Conservation (phyloP, 2,888 invertebrate genomes). For the Scaptomyza caliginosa region DNA sequence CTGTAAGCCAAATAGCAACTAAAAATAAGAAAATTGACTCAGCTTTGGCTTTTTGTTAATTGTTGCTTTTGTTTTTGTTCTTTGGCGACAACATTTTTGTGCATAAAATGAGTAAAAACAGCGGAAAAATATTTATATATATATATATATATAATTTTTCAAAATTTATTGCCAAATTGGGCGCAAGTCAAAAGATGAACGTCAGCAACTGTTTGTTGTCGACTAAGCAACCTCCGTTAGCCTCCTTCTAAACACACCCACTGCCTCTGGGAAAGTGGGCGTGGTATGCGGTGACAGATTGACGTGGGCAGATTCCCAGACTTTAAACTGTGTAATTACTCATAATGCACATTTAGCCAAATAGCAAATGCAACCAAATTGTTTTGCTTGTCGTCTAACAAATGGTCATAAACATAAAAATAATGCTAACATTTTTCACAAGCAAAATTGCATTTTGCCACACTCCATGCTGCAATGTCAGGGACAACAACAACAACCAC, state of each 20-base stretch:
- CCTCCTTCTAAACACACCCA: background rate
- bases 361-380: background rate
- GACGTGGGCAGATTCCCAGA: conserved; percentile 43
- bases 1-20: conserved; percentile 47
- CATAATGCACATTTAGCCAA: conserved; percentile 37
- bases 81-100: conserved; percentile 57
- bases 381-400: conserved; percentile 15
- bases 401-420: conserved; percentile 48
- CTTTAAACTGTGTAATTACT: conserved; percentile 39
- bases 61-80: conserved; percentile 31
- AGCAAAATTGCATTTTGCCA: conserved; percentile 31
- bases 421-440: conserved; percentile 33
- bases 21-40: conserved; percentile 79
- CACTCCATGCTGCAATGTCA: conserved; percentile 64
- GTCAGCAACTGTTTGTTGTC: conserved; percentile 32
- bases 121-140: conserved; percentile 37
- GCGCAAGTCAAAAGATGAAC: conserved; percentile 59
- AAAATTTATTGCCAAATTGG: conserved; percentile 79
- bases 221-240: too few species aligned
- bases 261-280: conserved; percentile 30
- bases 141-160: conserved; percentile 57
- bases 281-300: conserved; percentile 39
- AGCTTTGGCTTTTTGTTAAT: conserved; percentile 52
- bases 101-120: conserved; percentile 25
- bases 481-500: conserved; percentile 34